phyloP scores from a whole-genome alignment of 2,888 invertebrate species.

The Scaptomyza polygonia region DNA sequence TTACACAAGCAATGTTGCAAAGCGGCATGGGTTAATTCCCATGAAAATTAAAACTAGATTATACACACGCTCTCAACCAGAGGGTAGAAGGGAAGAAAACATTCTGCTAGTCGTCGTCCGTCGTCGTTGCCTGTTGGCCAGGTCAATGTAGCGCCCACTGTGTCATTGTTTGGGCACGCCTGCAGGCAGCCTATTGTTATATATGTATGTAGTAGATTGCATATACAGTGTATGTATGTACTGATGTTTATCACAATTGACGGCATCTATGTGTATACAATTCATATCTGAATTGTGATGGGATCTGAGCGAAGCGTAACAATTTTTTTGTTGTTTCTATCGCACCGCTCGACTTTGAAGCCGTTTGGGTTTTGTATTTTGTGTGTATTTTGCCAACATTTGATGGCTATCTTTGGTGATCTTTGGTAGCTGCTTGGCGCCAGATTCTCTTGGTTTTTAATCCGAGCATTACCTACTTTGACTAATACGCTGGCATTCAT shows the following conservation, averaged over 20 bases:
- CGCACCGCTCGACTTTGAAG: conserved; percentile 74
- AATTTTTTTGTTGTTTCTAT: conserved; percentile 65
- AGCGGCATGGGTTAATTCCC: conserved; percentile 71
- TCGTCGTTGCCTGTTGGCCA: conserved; percentile 19
- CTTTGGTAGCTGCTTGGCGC: conserved; percentile 59
- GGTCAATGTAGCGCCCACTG: conserved; percentile 76
- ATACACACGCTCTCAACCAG: conserved; percentile 58
- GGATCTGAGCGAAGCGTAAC: conserved; percentile 58
- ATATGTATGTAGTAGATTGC: too few species aligned
- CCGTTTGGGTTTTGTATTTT: conserved; percentile 19
- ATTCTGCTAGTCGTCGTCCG: conserved; percentile 1
- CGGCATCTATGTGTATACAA: conserved; percentile 19
- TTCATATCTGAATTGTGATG: conserved; percentile 48
- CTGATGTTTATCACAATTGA: conserved; percentile 63
- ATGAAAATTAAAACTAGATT: conserved; percentile 80
- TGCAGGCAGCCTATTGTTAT: conserved; percentile 58
- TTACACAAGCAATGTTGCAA: conserved; percentile 38
- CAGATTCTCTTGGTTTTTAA: conserved; percentile 32
- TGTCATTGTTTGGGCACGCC: conserved; percentile 80
- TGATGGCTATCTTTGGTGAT: conserved; percentile 65
- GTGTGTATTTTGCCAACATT: conserved; percentile 78
- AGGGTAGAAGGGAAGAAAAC: conserved; percentile 1
- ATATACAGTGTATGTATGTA: too few species aligned
- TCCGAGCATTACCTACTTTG: conserved; percentile 21
- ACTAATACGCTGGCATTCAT: conserved; percentile 53